phyloP scores from a whole-genome alignment of 2,888 invertebrate species.

The Trissoscelio sp. region DNA sequence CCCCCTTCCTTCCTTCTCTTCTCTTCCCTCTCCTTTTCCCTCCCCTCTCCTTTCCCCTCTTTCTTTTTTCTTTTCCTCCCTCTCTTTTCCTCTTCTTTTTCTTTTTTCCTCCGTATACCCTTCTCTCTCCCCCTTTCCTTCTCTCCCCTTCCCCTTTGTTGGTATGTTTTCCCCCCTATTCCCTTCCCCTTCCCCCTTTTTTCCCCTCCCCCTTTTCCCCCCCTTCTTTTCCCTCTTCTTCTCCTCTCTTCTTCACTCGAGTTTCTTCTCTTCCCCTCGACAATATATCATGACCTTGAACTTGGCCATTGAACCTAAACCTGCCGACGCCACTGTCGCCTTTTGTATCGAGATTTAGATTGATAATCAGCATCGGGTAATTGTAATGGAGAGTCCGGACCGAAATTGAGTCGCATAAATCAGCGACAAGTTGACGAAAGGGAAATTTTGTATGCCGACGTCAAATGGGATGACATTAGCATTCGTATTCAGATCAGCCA shows the following conservation, averaged over 20 bases:
- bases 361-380: conserved; percentile 31
- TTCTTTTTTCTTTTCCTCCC: conserved; percentile 22
- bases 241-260: conserved; percentile 10
- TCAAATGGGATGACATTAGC: conserved; percentile 36
- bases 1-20: too few relatives aligned
- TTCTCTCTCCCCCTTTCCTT: too few relatives aligned
- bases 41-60: too few relatives aligned
- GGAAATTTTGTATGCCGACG: conserved; percentile 31
- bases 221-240: too few relatives aligned
- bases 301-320: conserved; percentile 75
- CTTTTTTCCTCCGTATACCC: too few relatives aligned
- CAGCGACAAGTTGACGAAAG: conserved; percentile 38
- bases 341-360: conserved; percentile 44
- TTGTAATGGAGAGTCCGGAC: conserved; percentile 28
- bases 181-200: neutral
- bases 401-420: conserved; percentile 31
- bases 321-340: conserved; percentile 43
- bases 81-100: too few relatives aligned
- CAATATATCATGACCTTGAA: conserved; percentile 74
- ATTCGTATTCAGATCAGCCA: conserved; percentile 38
- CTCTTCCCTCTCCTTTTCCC: too few relatives aligned
- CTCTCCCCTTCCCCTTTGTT: too few relatives aligned
- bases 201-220: conserved; percentile 18
- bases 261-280: conserved; percentile 22
- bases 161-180: too few relatives aligned